Evolutionary conservation across 2,888 invertebrate species (phyloP), one percentile per base, ranked within the genome.

Genomic region (Troides oblongomaculatus): DNA sequence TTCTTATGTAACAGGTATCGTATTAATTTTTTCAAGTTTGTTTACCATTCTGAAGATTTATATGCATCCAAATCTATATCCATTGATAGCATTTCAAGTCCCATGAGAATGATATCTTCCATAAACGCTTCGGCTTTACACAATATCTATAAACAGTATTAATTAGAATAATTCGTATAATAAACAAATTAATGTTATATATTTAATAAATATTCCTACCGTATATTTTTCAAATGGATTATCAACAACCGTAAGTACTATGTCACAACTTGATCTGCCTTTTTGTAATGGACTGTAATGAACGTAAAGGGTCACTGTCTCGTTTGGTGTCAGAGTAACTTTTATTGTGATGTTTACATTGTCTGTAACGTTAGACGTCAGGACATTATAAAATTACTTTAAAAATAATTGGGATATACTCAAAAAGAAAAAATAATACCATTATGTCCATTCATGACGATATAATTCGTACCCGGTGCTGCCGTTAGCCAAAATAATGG

Each of bases 61-160:
- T 82, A 85, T 7, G 76, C 72, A 8, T 89, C 86, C 39, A 90
- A 75, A 76, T 91, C 90, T 14, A 78, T 75, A 36, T 90, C 90
- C 88, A 92, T 88, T 17, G 92, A 81, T 18, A 92, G 83, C 92
- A 92, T 90, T 77, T 90, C 87, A 36, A 92, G 79, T 1, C 90
- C 90, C 57, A 86, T 72, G 64, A 92, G 75, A 72, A 91, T 86
- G 2, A 92, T 87, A 74, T 92, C 92, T 80, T 91, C 92, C 83
- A 89, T 87, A 74, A 92, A 92, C 0, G 90, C 87, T 80, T 92
- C 92, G 10, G 84, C 90, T 79, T 91, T 89, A 76, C 92, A 92
- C 30, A 85, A 68, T 25, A 92, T 78, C 92, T 92, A 10, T 69
- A 58, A 53, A 53, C 46, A 64, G 58, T 2, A 58, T 70, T 18